Conservation (phyloP, 2,797 vertebrate genomes). For the Coccyzus lansbergi region DNA sequence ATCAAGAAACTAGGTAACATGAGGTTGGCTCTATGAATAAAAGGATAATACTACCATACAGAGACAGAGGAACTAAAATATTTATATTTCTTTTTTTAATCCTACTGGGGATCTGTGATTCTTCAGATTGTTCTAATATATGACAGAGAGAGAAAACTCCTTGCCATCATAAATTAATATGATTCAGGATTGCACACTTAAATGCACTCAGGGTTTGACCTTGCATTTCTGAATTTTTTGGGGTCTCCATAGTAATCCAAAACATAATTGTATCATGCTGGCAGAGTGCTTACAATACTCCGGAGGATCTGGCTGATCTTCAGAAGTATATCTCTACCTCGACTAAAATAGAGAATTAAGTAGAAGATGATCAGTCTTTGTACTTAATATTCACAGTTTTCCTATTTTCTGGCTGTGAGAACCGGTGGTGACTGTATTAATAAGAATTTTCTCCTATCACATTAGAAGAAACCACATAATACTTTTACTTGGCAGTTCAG, state of each 20-base stretch:
- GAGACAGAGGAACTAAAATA: conserved; percentile 49
- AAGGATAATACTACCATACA: background rate
- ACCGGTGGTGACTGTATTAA: background rate
- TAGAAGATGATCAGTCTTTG: conserved; percentile 8
- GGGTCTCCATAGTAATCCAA: conserved; percentile 31
- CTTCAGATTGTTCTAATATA: conserved; percentile 11
- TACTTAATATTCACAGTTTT: background rate
- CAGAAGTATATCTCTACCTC: conserved; percentile 1
- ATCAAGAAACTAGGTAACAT: background rate
- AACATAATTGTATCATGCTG: conserved; percentile 49
- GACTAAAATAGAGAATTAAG: conserved; percentile 27
- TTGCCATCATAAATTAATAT: conserved; percentile 25
- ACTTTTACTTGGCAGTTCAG: background rate
- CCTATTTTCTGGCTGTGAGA: background rate
- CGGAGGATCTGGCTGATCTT: conserved; percentile 6
- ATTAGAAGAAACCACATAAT: conserved; percentile 13
- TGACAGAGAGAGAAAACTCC: conserved; percentile 30
- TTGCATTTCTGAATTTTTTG: conserved; percentile 50
- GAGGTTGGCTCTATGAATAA: background rate
- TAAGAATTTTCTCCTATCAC: background rate
- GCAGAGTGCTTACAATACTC: conserved; percentile 45
- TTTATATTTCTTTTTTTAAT: conserved; percentile 50
- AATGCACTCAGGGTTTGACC: conserved; percentile 53
- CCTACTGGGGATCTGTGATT: conserved; percentile 14
- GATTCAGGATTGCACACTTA: background rate